Percentiles rank a stretch among this genome's conserved stretches.
Evolutionary conservation across 2,113 vertebrate species (phyloP).

Genomic region (Cynopterus brachyotis): DNA sequence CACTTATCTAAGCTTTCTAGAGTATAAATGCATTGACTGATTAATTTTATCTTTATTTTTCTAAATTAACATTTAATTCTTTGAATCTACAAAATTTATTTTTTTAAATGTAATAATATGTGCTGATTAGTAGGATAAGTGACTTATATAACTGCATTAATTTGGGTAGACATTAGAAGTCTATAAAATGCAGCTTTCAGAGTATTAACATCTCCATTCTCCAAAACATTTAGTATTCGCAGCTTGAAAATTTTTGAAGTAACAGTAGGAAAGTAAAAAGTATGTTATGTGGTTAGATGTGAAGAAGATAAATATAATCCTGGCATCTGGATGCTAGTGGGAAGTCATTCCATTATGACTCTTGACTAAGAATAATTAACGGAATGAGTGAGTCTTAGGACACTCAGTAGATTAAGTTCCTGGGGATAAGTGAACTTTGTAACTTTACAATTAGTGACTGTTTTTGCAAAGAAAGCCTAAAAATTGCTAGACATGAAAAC

Average conservation of each 20-base stretch:
- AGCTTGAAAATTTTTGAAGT: conserved; percentile 28
- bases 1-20: neutral
- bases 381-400: neutral
- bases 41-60: neutral
- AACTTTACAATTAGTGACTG: neutral
- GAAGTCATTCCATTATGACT: conserved; percentile 12
- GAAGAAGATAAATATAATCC: conserved; percentile 55
- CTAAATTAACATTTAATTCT: neutral
- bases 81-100: neutral
- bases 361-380: neutral
- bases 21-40: neutral
- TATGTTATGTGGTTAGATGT: neutral
- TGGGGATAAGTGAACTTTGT: conserved; percentile 17
- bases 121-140: neutral
- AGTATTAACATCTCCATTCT: neutral
- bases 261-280: conserved; percentile 27
- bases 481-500: neutral
- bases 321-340: conserved; percentile 32
- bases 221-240: neutral
- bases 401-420: neutral
- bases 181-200: neutral
- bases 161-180: neutral
- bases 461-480: neutral
- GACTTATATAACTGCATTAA: neutral
- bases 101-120: neutral